Conservation (phyloP, 2,113 vertebrate species). For the Chaenocephalus aceratus region DNA sequence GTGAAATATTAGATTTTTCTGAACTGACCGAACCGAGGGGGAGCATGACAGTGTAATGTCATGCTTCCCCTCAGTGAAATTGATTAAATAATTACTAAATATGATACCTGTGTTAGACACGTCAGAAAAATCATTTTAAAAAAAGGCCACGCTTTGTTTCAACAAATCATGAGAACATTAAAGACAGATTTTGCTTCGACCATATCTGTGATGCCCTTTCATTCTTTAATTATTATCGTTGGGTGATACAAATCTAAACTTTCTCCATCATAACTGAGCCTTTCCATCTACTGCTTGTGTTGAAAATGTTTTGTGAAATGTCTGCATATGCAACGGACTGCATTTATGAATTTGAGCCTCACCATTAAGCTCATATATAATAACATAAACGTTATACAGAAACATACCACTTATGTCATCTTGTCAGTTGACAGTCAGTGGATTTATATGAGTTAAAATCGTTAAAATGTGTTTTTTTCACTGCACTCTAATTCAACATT, state of each 20-base stretch:
- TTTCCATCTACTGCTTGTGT: neutral
- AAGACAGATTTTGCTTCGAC: too few species aligned
- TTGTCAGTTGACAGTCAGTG: neutral
- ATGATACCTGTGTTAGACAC: neutral
- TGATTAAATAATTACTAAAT: neutral
- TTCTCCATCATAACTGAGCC: neutral
- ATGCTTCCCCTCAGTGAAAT: neutral
- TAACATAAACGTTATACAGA: neutral
- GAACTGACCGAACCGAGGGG: neutral
- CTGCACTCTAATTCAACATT: neutral
- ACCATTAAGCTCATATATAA: neutral
- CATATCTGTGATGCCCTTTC: too few species aligned
- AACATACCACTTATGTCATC: neutral
- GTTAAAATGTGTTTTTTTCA: neutral
- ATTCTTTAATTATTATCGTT: neutral
- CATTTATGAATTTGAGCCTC: too few species aligned
- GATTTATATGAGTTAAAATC: neutral
- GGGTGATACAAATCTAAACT: too few species aligned
- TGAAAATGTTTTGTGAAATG: neutral
- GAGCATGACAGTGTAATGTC: neutral
- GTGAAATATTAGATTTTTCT: constrained; percentile 6
- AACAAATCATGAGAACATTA: too few species aligned
- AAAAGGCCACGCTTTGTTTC: too few species aligned
- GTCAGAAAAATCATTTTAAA: too few species aligned
- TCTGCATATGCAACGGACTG: too few species aligned